Percentiles rank a stretch among this genome's conserved stretches.
Conservation (phyloP, 2,113 vertebrate genomes). For the Ellobius talpinus region DNA sequence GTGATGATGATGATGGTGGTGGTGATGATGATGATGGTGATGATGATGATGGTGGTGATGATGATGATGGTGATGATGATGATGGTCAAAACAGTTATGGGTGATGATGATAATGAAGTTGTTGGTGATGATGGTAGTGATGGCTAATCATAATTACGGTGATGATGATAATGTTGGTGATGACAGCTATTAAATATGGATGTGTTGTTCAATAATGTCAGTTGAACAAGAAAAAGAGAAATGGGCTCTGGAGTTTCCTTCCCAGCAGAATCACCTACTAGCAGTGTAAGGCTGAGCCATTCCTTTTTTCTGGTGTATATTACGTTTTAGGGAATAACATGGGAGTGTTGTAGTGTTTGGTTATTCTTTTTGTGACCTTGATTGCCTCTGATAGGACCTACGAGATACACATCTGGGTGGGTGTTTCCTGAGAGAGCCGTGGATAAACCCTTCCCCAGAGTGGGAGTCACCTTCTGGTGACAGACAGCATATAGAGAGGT, state of each 20-base stretch:
- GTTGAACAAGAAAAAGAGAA: not conserved
- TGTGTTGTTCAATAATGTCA: not conserved
- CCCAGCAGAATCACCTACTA: fast-evolving
- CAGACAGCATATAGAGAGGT: not conserved
- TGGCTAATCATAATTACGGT: not conserved
- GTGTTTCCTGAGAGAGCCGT: not conserved
- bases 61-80: not conserved
- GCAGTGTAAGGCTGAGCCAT: too few species aligned
- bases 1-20: not conserved
- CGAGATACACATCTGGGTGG: not conserved
- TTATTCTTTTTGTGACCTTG: not conserved
- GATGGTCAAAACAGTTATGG: not conserved
- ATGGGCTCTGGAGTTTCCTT: fast-evolving
- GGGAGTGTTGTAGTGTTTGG: too few species aligned
- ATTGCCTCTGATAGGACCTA: not conserved
- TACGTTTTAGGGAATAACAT: not conserved
- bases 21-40: not conserved
- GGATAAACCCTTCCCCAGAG: not conserved
- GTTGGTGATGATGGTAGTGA: not conserved
- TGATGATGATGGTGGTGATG: not conserved
- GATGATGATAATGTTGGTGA: not conserved
- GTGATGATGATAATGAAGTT: not conserved
- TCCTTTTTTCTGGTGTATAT: not conserved
- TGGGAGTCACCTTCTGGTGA: not conserved
- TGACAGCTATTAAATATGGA: too few species aligned